Conservation (phyloP, 2,113 vertebrate genomes). For the Cheirogaleus medius region DNA sequence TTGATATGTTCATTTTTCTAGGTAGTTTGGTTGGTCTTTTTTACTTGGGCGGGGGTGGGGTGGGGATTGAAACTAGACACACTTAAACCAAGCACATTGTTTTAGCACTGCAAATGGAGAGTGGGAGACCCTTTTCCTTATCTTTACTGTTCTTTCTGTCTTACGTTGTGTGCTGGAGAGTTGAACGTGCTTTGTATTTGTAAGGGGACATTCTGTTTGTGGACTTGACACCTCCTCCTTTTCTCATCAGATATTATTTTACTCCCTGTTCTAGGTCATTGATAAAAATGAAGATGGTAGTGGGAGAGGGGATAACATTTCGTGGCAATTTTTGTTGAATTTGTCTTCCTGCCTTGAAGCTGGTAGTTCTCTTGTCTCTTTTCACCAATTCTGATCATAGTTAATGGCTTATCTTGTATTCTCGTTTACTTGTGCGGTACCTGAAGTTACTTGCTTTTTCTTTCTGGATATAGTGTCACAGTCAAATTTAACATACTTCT, state of each 20-base stretch:
- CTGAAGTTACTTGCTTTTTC: slow-evolving; percentile 44
- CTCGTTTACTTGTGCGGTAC: slow-evolving; percentile 5
- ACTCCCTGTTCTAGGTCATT: slow-evolving; percentile 11
- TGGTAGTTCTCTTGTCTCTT: not conserved
- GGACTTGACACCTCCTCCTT: not conserved
- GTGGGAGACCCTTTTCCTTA: not conserved
- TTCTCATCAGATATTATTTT: not conserved
- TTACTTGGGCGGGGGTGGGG: fast-evolving
- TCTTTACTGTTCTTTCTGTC: not conserved
- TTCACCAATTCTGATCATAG: not conserved
- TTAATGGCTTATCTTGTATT: not conserved
- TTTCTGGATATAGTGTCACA: not conserved
- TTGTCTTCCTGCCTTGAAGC: not conserved
- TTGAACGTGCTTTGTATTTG: not conserved
- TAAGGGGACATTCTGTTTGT: fast-evolving
- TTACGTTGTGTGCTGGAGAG: not conserved
- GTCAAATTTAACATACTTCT: not conserved
- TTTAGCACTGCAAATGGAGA: not conserved
- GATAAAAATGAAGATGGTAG: not conserved
- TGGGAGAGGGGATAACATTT: not conserved
- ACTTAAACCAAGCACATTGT: not conserved
- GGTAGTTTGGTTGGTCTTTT: not conserved
- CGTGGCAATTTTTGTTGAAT: not conserved
- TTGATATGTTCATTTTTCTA: not conserved
- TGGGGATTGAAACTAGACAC: not conserved